phyloP scores from a whole-genome alignment of 2,888 invertebrate genomes.

The Papilio demoleus region DNA sequence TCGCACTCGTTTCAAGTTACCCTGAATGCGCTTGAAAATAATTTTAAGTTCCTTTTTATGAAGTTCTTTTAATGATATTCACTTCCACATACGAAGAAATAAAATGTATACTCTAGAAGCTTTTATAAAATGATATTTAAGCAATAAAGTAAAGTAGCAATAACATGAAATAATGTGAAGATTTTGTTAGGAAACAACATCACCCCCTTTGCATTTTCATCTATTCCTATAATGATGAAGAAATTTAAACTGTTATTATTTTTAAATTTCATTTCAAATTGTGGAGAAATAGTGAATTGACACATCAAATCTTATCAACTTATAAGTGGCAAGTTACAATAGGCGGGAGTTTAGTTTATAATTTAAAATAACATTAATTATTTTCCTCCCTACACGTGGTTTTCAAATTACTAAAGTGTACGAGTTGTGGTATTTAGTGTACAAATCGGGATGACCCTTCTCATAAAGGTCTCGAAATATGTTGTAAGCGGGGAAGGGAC shows the following conservation, averaged over 20 bases:
- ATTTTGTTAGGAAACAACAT: too few relatives aligned
- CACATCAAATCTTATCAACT: too few relatives aligned
- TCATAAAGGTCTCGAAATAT: conserved; percentile 75
- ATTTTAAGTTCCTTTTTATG: conserved; percentile 42
- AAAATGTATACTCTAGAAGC: neutral
- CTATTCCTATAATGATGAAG: too few relatives aligned
- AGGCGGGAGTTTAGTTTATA: neutral
- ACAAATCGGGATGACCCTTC: conserved; percentile 68
- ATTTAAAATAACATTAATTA: neutral
- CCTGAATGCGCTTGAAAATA: conserved; percentile 40
- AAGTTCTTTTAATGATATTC: conserved; percentile 5
- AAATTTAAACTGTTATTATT: too few relatives aligned
- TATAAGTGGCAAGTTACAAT: neutral
- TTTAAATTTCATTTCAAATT: too few relatives aligned
- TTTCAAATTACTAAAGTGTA: conserved; percentile 73
- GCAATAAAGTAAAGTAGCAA: too few relatives aligned
- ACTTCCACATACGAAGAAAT: neutral
- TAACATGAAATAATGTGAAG: too few relatives aligned
- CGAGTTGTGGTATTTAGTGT: conserved; percentile 71
- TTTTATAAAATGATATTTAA: neutral
- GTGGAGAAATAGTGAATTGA: too few relatives aligned
- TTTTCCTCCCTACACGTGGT: neutral
- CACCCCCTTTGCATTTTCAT: too few relatives aligned
- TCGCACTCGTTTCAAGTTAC: conserved; percentile 50
- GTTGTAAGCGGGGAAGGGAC: conserved; percentile 67